Conservation (phyloP, 2,113 vertebrate species). For the Triplophysa siluroides region DNA sequence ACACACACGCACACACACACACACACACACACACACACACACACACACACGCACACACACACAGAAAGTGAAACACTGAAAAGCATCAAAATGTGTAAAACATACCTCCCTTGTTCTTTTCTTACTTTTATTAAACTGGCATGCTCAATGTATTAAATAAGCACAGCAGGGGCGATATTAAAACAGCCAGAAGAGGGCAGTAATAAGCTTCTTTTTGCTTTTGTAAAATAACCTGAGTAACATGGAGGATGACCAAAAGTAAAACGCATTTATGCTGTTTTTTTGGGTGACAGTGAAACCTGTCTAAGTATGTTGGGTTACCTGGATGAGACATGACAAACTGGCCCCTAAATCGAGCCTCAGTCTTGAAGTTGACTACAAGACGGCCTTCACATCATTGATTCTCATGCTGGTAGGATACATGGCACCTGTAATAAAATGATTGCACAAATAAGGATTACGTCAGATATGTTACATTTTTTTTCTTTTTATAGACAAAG, state of each 20-base stretch:
- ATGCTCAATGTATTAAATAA: no score
- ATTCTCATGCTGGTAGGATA: conserved; percentile 89
- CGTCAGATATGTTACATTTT: not conserved
- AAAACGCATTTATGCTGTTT: no score
- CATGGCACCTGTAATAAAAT: conserved; percentile 74
- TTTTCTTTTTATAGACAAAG: not conserved
- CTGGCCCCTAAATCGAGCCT: conserved; percentile 81
- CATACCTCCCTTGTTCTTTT: no score
- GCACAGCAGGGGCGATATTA: no score
- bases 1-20: no score
- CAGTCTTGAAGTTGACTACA: conserved; percentile 84
- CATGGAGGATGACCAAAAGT: no score
- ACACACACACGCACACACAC: no score
- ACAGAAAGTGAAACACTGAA: no score
- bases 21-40: no score
- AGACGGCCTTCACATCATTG: conserved; percentile 79
- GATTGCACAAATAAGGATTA: conserved; percentile 55
- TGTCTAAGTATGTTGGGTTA: conserved; percentile 57
- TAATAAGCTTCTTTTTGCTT: not conserved
- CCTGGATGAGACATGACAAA: conserved; percentile 84
- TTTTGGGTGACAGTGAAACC: no score
- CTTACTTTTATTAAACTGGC: no score
- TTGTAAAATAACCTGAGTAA: no score
- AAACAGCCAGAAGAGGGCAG: not conserved
- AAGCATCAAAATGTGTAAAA: not conserved